A percentile compares a stretch with the other conserved stretches of the same genome.
Evolutionary conservation across 2,888 invertebrate genomes (phyloP).

Genomic region (Parnassius glacialis): DNA sequence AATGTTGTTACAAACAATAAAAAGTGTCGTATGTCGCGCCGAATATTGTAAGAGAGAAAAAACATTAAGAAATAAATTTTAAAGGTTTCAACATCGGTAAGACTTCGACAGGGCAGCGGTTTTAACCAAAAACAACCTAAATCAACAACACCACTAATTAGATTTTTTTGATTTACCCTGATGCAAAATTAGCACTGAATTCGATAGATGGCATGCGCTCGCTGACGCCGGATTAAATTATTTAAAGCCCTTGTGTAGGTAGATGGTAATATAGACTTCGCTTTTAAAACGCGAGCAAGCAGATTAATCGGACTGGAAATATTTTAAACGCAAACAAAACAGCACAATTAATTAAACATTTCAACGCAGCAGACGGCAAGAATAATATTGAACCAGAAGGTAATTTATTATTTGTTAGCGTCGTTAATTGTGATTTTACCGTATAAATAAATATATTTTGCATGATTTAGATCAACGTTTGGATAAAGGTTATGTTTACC

Average conservation of each 20-base stretch:
- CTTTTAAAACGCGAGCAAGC: not conserved
- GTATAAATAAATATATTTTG: not conserved
- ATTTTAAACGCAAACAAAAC: constrained; percentile 5
- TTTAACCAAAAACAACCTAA: constrained; percentile 42
- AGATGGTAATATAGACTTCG: not conserved
- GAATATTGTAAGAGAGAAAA: no score
- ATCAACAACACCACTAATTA: constrained; percentile 56
- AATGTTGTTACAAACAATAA: no score
- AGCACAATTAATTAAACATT: constrained; percentile 4
- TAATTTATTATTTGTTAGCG: not conserved
- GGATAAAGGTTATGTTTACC: no score
- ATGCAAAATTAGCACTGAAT: constrained; percentile 16
- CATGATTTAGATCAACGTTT: no score
- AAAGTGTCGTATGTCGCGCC: no score
- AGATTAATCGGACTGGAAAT: constrained; percentile 25
- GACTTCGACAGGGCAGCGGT: no score
- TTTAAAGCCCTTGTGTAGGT: not conserved
- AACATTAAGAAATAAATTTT: no score
- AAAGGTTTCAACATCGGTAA: no score
- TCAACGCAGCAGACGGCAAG: constrained; percentile 5
- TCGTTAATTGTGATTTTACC: not conserved
- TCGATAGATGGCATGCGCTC: constrained; percentile 41
- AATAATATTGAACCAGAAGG: not conserved
- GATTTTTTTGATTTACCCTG: no score
- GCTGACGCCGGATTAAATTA: constrained; percentile 40